These are phyloP conservation scores for Eulemur rufifrons DNA, from an alignment of 2,113 vertebrate species.

Conservation along the genomic window DNA sequence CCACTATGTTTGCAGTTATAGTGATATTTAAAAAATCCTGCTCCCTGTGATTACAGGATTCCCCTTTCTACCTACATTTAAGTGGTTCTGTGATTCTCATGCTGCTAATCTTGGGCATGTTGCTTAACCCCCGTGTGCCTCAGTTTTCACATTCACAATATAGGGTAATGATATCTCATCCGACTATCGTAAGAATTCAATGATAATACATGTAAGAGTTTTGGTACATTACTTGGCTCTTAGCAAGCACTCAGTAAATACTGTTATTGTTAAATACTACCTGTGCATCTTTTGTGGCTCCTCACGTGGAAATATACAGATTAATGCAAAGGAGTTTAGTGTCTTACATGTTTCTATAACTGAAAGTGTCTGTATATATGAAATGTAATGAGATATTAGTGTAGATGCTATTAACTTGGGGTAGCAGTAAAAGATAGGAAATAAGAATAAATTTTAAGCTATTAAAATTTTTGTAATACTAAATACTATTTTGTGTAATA, in stretches of 20 bases:
- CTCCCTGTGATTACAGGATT: neutral
- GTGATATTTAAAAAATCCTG: neutral
- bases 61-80: neutral
- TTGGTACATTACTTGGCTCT: neutral
- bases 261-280: neutral
- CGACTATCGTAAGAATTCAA: neutral
- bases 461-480: neutral
- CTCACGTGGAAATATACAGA: neutral
- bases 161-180: neutral
- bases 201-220: neutral
- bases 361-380: neutral
- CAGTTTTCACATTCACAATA: neutral
- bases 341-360: neutral
- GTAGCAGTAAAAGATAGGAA: neutral
- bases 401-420: neutral
- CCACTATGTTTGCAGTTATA: neutral
- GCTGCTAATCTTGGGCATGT: neutral
- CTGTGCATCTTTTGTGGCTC: neutral
- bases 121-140: neutral
- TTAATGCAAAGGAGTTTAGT: neutral
- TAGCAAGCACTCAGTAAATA: neutral
- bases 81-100: neutral
- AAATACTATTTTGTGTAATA: neutral
- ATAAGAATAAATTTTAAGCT: neutral
- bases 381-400: neutral